phyloP scores from a whole-genome alignment of 2,113 vertebrate species.

The Cyrtonyx montezumae region DNA sequence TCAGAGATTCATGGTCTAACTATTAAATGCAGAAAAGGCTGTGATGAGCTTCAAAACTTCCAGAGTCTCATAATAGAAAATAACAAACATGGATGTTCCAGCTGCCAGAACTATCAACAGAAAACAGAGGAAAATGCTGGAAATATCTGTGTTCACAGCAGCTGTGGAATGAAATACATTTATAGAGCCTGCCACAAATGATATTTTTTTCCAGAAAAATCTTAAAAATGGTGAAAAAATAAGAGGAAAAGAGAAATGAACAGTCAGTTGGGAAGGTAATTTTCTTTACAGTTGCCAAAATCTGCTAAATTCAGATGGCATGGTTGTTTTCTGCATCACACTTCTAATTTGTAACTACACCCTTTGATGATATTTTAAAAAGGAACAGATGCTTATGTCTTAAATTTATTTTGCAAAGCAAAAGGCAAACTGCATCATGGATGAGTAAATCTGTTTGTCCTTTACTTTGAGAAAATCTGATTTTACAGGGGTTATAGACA shows the following conservation, averaged over 20 bases:
- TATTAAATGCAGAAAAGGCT: neutral
- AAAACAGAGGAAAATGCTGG: neutral
- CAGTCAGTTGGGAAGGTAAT: neutral
- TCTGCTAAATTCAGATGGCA: slow-evolving; percentile 5
- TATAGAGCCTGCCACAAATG: neutral
- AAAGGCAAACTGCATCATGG: neutral
- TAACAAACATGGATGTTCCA: neutral
- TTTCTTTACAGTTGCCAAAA: slow-evolving; percentile 7
- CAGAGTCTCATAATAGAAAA: neutral
- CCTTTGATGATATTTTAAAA: slow-evolving; percentile 14
- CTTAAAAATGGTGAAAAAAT: neutral
- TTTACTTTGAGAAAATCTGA: neutral
- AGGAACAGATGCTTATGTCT: slow-evolving; percentile 8
- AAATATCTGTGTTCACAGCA: slow-evolving; percentile 9
- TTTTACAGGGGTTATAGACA: neutral
- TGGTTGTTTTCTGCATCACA: neutral
- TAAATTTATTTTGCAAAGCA: neutral
- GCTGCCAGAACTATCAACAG: neutral
- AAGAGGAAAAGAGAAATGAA: neutral
- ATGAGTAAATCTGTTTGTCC: neutral
- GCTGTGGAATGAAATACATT: neutral
- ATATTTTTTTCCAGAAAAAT: slow-evolving; percentile 1
- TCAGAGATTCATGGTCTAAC: neutral
- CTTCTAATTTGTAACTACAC: slow-evolving; percentile 8
- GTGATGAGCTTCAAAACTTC: neutral